Base-by-base conservation (phyloP, 2,888 invertebrate species). In the Andrena camellia region DNA sequence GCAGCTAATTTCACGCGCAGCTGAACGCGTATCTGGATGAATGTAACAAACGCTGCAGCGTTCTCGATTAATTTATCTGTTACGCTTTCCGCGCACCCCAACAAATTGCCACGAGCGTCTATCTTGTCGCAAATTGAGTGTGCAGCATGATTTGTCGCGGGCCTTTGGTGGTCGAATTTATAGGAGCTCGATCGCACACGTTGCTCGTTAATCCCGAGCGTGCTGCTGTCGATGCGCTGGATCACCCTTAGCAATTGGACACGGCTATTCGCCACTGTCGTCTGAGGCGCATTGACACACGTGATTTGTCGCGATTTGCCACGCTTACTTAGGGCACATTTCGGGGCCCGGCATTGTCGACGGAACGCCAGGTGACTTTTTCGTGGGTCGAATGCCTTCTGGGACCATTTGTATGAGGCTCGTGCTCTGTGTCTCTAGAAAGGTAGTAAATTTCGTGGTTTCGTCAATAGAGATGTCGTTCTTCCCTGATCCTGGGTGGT, bases 271-370 rank as follows among this genome's bases (percentile, higher is more conserved):
- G 77, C 63, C 72, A 50, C 59, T 64, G 78, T 78, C 66, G 76
- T 52, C 62, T 50, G 70, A 71, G 76, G 79, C 87, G 88, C 81
- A 87, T 90, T 83, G 88, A 78, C 80, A 76, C 81, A 35, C 81
- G 80, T 90, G 90, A 92, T 92, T 92, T 92, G 92, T 90, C 87
- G 91, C 84, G 75, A 92, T 90, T 91, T 85, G 89, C 86, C 86
- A 84, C 82, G 90, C 86, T 88, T 90, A 88, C 92, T 90, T 91
- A 88, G 88, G 86, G 86, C 88, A 89, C 87, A 90, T 89, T 89
- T 83, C 76, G 86, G 84, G 86, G 83, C 78, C 33, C n/a, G 69
- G 83, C 72, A 91, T 92, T 92, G 92, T 92, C 83, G 50, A 54
- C 66, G 85, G 74, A 74, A 85, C 80, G 79, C 90, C 91, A 90